Base-by-base conservation (phyloP, 2,113 vertebrate species). In the Melospiza melodia region DNA sequence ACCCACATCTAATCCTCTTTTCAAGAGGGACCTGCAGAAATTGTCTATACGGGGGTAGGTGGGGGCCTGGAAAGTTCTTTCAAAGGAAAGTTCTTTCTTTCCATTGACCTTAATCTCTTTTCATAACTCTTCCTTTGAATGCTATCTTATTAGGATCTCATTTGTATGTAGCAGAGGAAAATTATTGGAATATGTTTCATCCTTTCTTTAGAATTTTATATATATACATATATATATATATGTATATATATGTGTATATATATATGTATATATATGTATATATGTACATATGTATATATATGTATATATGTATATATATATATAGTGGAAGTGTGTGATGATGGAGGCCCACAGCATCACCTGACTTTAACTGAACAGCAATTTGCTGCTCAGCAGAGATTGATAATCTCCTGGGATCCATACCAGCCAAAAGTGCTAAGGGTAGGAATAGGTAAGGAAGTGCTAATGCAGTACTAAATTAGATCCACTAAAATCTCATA, bases 11-110 rank as follows among this genome's bases (percentile, higher is more conserved):
- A 69, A 16, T 30, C 5, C 24, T 48, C 16, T 68, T 63, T 68
- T 61, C 48, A 68, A 25, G 25, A 66, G 5, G 8, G 5, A 44
- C 19, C 8, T 35, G 10, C 22, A 62, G 39, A 58, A 78, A 48
- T 19, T n/a, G 3, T 43, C 43, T 49, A 0, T 80, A 11, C 12
- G 3, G 19, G 5, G 1, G 2, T 27, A 39, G 17, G 11, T 18
- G 17, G 1, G 20, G 5, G 2, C 25, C 5, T 5, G 10, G 20
- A 55, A 4, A 12, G 5, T 52, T 48, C 23, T 14, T 71, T 82
- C 11, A 49, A 49, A 49, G 22, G 48, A 49, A 23, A 15, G 5
- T 52, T 48, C 23, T 14, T 66, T 82, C 12, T 58, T 89, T 83
- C 11, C 16, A 73, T 37, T 80, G n/a, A 61, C 16, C 17, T 86